Evolutionary conservation across 2,888 invertebrate genomes (phyloP).

Genomic region (Pteria penguin): DNA sequence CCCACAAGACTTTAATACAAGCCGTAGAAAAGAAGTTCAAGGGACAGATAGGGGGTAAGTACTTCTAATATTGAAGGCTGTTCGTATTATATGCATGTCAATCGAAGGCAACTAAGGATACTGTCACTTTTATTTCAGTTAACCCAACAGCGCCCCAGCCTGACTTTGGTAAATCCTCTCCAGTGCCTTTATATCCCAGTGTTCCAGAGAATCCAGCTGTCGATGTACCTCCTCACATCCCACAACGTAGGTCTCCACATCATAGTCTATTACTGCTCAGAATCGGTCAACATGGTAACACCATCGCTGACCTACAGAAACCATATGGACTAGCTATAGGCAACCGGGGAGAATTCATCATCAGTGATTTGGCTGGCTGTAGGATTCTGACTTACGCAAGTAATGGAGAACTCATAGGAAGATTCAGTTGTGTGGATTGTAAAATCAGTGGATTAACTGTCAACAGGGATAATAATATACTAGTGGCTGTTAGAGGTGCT

Average conservation of each 20-base stretch:
- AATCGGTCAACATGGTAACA: constrained; percentile 70
- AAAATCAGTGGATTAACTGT: constrained; percentile 65
- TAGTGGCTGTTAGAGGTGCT: constrained; percentile 65
- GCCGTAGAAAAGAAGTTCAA: no score
- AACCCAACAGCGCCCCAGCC: neutral
- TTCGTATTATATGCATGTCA: no score
- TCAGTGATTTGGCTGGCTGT: constrained; percentile 66
- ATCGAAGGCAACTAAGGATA: no score
- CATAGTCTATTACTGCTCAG: constrained; percentile 42
- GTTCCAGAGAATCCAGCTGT: neutral
- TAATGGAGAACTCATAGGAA: constrained; percentile 57
- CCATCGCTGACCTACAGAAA: constrained; percentile 64
- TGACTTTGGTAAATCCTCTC: neutral
- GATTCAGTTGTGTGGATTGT: constrained; percentile 62
- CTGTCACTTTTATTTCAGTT: neutral
- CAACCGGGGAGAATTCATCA: constrained; percentile 64
- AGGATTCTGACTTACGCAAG: constrained; percentile 69
- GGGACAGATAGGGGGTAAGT: no score
- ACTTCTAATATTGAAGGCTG: no score
- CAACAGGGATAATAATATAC: constrained; percentile 61
- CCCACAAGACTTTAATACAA: neutral
- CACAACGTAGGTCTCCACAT: neutral
- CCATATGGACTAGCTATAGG: constrained; percentile 70
- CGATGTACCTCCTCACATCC: neutral
- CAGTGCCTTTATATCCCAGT: neutral